A percentile compares a stretch with the other conserved stretches of the same genome.
Evolutionary conservation across 2,113 vertebrate species (phyloP).

Genomic region (Tragelaphus imberbis): DNA sequence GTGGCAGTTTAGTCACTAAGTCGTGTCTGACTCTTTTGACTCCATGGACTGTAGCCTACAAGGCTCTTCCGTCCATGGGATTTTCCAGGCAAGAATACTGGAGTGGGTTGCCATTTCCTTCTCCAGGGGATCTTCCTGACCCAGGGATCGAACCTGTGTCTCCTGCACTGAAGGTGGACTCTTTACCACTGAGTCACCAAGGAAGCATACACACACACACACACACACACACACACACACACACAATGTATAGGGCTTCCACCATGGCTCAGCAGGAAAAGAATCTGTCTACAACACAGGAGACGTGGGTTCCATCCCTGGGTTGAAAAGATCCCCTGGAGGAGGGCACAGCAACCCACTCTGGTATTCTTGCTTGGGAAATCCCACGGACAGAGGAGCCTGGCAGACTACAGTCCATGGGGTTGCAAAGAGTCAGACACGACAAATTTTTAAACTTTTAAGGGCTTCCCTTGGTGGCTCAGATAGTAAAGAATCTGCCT

Average conservation of each 20-base stretch:
- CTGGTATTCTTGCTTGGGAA: neutral
- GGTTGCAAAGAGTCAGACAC: neutral
- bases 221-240: neutral
- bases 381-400: neutral
- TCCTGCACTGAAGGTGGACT: neutral
- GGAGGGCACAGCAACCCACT: neutral
- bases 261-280: neutral
- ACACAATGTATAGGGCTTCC: neutral
- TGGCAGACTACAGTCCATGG: neutral
- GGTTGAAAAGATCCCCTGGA: neutral
- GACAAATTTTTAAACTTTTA: neutral
- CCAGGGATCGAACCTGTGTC: neutral
- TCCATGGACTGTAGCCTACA: neutral
- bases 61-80: neutral
- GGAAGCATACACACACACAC: accelerated
- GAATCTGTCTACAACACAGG: neutral
- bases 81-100: neutral
- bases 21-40: neutral
- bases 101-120: neutral
- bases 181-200: neutral
- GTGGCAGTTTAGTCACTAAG: neutral
- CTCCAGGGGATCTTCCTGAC: neutral
- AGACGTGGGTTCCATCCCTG: neutral
- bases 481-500: neutral
- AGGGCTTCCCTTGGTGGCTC: neutral